These are phyloP conservation scores for Thripadectes ignobilis DNA, from an alignment of 2,797 vertebrate genomes.

Conservation along the genomic window DNA sequence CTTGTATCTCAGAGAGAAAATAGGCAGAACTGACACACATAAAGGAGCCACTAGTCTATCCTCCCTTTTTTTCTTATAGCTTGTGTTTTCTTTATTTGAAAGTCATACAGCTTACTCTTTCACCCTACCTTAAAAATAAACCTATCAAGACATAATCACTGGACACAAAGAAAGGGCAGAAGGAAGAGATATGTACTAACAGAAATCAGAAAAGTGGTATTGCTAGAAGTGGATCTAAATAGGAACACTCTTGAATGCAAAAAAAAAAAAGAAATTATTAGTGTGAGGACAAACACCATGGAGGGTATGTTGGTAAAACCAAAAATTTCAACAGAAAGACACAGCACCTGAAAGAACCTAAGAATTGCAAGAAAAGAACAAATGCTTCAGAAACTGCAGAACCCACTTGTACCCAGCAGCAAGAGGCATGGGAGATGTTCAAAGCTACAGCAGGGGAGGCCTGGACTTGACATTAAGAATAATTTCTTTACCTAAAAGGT, in stretches of 20 bases:
- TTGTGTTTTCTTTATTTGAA: neutral
- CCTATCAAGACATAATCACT: neutral
- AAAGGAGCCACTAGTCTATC: neutral
- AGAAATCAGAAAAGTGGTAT: neutral
- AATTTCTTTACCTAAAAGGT: neutral
- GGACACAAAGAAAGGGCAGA: neutral
- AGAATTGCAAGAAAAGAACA: neutral
- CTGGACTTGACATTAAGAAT: neutral
- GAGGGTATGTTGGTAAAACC: neutral
- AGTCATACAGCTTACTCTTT: neutral
- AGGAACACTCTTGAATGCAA: neutral
- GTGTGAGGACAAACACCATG: neutral
- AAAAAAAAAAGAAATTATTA: neutral
- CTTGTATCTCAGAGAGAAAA: neutral
- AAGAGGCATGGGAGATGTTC: rapidly evolving
- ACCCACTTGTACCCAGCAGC: neutral
- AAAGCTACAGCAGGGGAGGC: neutral
- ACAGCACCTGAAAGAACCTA: neutral
- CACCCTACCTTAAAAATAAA: neutral
- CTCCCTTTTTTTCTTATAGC: neutral
- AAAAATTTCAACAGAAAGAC: neutral
- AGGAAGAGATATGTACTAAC: rapidly evolving
- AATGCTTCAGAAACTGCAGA: neutral
- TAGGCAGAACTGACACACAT: neutral
- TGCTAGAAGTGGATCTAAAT: neutral